Conservation (phyloP, 2,888 invertebrate species). For the Heliconius erato region DNA sequence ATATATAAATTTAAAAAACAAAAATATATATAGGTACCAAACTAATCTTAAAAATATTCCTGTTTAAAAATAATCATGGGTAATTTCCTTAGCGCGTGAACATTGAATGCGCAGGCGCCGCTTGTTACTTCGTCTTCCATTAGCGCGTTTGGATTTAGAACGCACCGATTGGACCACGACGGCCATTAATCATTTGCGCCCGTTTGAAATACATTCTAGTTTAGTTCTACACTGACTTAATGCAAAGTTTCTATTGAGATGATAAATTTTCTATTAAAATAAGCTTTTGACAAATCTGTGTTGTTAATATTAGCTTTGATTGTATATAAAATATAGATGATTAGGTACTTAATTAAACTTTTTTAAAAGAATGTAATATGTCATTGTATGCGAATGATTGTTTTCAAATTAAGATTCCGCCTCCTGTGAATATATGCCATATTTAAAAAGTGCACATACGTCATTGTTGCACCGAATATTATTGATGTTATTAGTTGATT, state of each 20-base stretch:
- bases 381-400: not conserved
- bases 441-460: no score
- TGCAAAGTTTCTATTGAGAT: constrained; percentile 42
- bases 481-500: no score
- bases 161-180: constrained; percentile 69
- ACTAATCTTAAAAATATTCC: not conserved
- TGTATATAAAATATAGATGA: not conserved
- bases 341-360: no score
- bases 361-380: not conserved
- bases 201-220: constrained; percentile 56
- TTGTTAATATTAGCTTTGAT: constrained; percentile 4
- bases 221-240: constrained; percentile 48
- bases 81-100: constrained; percentile 59
- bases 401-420: no score
- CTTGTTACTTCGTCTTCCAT: constrained; percentile 77
- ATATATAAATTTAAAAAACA: not conserved
- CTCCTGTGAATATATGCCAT: no score
- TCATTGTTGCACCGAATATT: no score
- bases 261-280: constrained; percentile 34
- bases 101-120: constrained; percentile 73
- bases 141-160: constrained; percentile 83
- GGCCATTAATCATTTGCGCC: constrained; percentile 80
- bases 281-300: constrained; percentile 11
- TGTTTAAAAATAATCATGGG: constrained; percentile 32
- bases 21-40: not conserved